Evolutionary conservation across 1,140 invertebrate species (phyloP), one percentile per base, ranked within the genome.

Genomic region (Ostrea edulis): DNA sequence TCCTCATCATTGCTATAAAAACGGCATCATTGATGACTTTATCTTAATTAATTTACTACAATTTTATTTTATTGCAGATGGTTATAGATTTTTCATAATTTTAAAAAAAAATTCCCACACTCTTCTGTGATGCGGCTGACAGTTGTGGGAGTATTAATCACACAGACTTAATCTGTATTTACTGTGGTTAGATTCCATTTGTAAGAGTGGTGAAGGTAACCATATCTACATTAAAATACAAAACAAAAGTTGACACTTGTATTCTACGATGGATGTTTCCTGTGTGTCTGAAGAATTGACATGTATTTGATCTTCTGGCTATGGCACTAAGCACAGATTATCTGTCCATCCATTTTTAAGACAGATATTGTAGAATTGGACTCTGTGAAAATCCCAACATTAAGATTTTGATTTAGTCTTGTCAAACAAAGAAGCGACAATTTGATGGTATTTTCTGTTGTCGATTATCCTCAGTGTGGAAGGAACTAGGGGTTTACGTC

Each of bases 331-430:
- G 9, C 25, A 11, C 29, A 3, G 68, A 29, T 77, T 77, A 77
- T 22, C 14, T 22, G 25, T 77, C 68, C 29, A 25, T 77, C 68
- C 25, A 25, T 29, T 77, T 77, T 29, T 29, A 44, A 77, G 25
- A 29, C 68, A 29, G 68, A 71, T 71, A 25, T 71, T 71, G 29
- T 29, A 71, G 68, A 77, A 77, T 77, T 77, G 68, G 25, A 77
- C 9, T 77, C 25, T 77, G 68, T 29, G 68, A 77, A 77, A 77
- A 77, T 77, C 68, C 68, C 29, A 77, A 29, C 68, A 29, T 11
- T 77, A 29, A 77, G 68, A 77, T 77, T 77, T 77, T 77, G 68
- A 77, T 77, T 77, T 25, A 77, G 68, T 77, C 29, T 77, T 77
- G 68, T 77, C 68, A 77, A 77, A 77, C 68, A 77, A 35, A 77